A percentile compares a stretch with the other conserved stretches of the same genome.
These are phyloP conservation scores for Rhizoglyphus robini DNA, from an alignment of 1,140 invertebrate species.

Conservation along the genomic window DNA sequence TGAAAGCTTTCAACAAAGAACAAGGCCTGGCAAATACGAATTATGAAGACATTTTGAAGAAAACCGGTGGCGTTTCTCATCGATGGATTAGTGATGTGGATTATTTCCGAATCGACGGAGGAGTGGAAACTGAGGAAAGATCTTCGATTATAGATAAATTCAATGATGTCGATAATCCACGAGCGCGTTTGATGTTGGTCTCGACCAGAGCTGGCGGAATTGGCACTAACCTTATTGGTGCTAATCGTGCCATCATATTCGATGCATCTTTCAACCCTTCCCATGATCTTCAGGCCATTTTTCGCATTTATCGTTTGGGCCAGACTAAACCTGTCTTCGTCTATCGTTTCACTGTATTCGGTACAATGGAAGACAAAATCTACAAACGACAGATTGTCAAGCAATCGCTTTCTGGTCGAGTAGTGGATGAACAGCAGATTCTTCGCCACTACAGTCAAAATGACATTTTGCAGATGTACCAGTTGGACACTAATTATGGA, in stretches of 20 bases:
- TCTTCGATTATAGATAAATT: slow-evolving; percentile 65
- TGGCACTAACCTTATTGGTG: slow-evolving; percentile 83
- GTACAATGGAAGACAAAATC: slow-evolving; percentile 97
- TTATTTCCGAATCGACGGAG: slow-evolving; percentile 80
- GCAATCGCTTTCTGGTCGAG: slow-evolving; percentile 76
- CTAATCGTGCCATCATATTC: slow-evolving; percentile 92
- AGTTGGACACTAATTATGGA: neutral
- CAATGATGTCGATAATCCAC: slow-evolving; percentile 60
- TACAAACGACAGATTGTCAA: slow-evolving; percentile 93
- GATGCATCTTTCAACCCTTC: slow-evolving; percentile 98
- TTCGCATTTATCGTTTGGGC: slow-evolving; percentile 78
- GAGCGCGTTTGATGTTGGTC: slow-evolving; percentile 78
- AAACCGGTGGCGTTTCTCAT: slow-evolving; percentile 27
- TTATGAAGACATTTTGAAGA: slow-evolving; percentile 48
- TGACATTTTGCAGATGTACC: no score
- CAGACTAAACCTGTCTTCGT: slow-evolving; percentile 83
- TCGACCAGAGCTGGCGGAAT: slow-evolving; percentile 89
- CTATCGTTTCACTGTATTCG: slow-evolving; percentile 75
- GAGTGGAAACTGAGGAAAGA: slow-evolving; percentile 59
- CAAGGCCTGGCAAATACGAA: neutral
- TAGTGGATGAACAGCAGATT: slow-evolving; percentile 66
- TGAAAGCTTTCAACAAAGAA: slow-evolving; percentile 63
- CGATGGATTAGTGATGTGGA: slow-evolving; percentile 65
- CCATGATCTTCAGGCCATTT: slow-evolving; percentile 92
- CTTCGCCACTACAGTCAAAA: neutral